Evolutionary conservation across 2,888 invertebrate genomes (phyloP).

Genomic region (Aleiodes leptofemur): DNA sequence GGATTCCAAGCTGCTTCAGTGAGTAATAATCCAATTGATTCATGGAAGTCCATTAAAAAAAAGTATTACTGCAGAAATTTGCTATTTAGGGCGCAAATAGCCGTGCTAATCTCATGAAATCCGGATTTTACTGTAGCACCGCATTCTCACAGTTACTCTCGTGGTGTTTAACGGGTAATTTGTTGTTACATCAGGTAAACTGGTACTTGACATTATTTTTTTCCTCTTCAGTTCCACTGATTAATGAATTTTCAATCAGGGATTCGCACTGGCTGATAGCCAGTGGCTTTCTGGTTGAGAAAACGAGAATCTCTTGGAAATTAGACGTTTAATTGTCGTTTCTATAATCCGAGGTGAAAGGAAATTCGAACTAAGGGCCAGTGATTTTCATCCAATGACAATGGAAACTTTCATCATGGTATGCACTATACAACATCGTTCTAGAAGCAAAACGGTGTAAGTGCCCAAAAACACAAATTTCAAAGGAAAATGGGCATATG

Average conservation of each 20-base stretch:
- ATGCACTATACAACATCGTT: constrained; percentile 15
- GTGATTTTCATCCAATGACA: constrained; percentile 61
- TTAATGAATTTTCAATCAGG: constrained; percentile 36
- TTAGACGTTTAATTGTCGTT: constrained; percentile 54
- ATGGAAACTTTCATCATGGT: constrained; percentile 63
- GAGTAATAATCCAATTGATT: constrained; percentile 19
- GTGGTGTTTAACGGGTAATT: constrained; percentile 51
- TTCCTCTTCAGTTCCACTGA: neutral
- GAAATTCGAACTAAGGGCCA: constrained; percentile 58
- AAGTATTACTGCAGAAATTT: neutral
- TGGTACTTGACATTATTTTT: no score
- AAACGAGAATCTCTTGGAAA: constrained; percentile 44
- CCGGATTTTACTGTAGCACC: constrained; percentile 61
- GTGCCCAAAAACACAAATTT: no score
- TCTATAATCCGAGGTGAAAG: constrained; percentile 59
- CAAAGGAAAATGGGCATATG: no score
- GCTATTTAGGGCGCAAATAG: constrained; percentile 60
- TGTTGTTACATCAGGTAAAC: constrained; percentile 5
- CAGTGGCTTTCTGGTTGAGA: constrained; percentile 66
- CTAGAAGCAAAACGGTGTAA: no score
- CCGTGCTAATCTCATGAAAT: constrained; percentile 60
- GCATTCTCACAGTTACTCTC: constrained; percentile 63
- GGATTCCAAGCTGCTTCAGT: constrained; percentile 67
- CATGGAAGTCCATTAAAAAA: no score
- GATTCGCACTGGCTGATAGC: constrained; percentile 48